Conservation (phyloP, 2,797 vertebrate genomes). For the Phoeniculus purpureus region DNA sequence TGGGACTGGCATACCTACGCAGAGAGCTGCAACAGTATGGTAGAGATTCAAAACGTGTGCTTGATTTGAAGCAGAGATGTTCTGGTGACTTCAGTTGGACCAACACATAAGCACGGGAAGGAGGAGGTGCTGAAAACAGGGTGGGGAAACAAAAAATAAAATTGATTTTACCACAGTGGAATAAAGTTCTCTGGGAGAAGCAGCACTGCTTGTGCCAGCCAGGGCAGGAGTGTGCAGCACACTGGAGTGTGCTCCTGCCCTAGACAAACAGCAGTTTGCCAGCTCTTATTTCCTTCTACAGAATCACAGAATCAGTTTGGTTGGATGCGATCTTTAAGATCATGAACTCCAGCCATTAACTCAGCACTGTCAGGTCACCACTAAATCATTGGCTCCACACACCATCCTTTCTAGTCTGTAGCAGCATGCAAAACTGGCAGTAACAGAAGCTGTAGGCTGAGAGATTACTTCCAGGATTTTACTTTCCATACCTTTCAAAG, state of each 20-base stretch:
- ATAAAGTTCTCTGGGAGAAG: not conserved
- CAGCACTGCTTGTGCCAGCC: not conserved
- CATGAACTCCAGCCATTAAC: no score
- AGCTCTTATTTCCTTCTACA: not conserved
- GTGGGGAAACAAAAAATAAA: not conserved
- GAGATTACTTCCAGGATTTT: not conserved
- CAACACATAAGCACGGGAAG: not conserved
- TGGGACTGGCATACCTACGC: not conserved
- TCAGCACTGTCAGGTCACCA: no score
- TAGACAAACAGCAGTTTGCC: not conserved
- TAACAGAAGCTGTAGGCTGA: not conserved
- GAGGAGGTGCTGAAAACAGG: not conserved
- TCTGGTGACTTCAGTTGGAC: not conserved
- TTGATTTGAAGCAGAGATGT: not conserved
- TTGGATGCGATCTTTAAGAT: no score
- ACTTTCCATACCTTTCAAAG: not conserved
- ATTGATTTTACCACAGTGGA: not conserved
- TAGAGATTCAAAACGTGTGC: accelerated
- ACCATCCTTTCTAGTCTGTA: not conserved
- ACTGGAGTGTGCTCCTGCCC: not conserved
- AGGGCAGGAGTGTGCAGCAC: not conserved
- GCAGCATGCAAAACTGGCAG: not conserved
- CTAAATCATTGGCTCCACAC: no score
- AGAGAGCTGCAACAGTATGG: not conserved
- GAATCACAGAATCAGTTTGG: no score